A percentile compares a stretch with the other conserved stretches of the same genome.
phyloP scores from a whole-genome alignment of 2,888 invertebrate genomes.

The Cactoblastis cactorum region DNA sequence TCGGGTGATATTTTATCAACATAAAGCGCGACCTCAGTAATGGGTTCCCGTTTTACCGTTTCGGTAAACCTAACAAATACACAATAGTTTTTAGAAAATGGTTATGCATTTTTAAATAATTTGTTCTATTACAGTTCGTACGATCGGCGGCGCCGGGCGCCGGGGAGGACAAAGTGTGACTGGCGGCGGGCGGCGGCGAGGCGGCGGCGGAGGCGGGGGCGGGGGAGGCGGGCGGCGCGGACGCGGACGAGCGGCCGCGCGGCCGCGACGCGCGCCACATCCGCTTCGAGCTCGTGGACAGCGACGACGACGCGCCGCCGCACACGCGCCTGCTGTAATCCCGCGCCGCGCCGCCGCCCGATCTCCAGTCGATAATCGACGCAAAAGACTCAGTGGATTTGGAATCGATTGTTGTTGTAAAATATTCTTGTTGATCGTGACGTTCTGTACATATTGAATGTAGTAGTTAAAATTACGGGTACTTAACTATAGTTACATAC shows the following conservation, averaged over 20 bases:
- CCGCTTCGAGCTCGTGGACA: conserved; percentile 66
- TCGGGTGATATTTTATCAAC: no score
- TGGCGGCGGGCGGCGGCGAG: conserved; percentile 72
- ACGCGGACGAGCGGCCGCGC: conserved; percentile 24
- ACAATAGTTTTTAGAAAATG: no score
- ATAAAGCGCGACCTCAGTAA: no score
- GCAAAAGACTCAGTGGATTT: conserved; percentile 2
- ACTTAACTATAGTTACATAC: conserved; percentile 2
- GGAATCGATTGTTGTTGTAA: conserved; percentile 6
- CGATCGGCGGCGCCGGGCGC: conserved; percentile 82
- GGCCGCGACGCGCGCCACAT: conserved; percentile 48
- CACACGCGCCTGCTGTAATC: conserved; percentile 9
- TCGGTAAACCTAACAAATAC: no score
- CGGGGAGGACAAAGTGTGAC: conserved; percentile 91
- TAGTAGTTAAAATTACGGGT: background rate
- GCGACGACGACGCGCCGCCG: conserved; percentile 57
- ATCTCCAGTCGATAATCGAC: background rate
- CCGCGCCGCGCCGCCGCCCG: conserved; percentile 6
- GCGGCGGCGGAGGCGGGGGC: conserved; percentile 17
- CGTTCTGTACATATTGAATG: conserved; percentile 2
- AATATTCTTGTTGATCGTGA: conserved; percentile 10
- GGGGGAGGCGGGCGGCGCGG: conserved; percentile 16
- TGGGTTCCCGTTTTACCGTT: no score
- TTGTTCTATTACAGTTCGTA: conserved; percentile 83
- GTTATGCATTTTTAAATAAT: no score